Percentiles rank a stretch among this genome's conserved stretches.
Evolutionary conservation across 2,113 vertebrate species (phyloP).

Genomic region (Dasyprocta punctata): DNA sequence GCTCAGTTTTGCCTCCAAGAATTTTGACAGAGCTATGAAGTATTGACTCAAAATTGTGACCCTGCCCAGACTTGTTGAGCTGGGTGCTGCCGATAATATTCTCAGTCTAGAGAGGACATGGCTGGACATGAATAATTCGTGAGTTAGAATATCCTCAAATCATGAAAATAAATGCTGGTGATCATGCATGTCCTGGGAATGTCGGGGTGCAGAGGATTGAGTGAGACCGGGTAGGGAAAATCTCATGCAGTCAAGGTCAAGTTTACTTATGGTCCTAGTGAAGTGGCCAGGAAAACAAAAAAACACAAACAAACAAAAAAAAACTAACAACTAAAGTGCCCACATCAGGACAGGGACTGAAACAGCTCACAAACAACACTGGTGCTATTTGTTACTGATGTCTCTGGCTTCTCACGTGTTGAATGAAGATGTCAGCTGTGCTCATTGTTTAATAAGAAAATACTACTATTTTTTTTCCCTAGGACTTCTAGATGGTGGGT

Average conservation of each 20-base stretch:
- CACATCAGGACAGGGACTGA: conserved; percentile 73
- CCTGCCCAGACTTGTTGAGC: conserved; percentile 64
- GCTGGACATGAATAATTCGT: conserved; percentile 61
- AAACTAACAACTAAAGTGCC: not conserved
- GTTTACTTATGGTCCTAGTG: conserved; percentile 87
- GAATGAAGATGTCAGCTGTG: conserved; percentile 61
- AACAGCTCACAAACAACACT: conserved; percentile 62
- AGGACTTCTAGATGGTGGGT: conserved; percentile 66
- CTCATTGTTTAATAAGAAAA: conserved; percentile 78
- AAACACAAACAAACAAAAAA: no score
- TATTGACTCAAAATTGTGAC: conserved; percentile 79
- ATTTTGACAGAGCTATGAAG: conserved; percentile 83
- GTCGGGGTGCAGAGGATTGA: conserved; percentile 84
- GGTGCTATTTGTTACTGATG: conserved; percentile 72
- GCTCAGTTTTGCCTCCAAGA: conserved; percentile 79
- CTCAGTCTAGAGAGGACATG: conserved; percentile 72
- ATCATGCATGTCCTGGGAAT: conserved; percentile 84
- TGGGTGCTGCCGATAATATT: conserved; percentile 44
- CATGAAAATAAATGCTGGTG: conserved; percentile 82
- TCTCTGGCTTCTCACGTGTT: no score
- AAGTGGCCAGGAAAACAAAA: conserved; percentile 83
- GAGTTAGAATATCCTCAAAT: conserved; percentile 69
- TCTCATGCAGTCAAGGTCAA: conserved; percentile 88
- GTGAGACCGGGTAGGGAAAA: conserved; percentile 77
- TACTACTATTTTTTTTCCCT: conserved; percentile 69